A percentile compares a stretch with the other conserved stretches of the same genome.
Conservation (phyloP, 2,888 invertebrate species). For the Morpho achilles region DNA sequence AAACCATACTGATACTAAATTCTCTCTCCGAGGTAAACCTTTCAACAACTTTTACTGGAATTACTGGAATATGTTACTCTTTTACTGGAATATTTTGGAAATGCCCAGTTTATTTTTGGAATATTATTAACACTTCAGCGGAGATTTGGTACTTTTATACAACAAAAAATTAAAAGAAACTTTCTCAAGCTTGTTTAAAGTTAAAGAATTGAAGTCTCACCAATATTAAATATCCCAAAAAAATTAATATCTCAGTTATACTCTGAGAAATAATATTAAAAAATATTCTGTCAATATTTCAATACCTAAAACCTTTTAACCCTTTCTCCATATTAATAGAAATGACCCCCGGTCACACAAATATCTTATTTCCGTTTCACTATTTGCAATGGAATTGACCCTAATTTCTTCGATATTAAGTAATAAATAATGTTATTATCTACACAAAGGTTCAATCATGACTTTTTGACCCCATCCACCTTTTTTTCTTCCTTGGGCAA, state of each 20-base stretch:
- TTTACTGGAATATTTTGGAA: no score
- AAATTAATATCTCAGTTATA: no score
- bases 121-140: no score
- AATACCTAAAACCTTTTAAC: constrained; percentile 21
- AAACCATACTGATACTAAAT: no score
- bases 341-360: constrained; percentile 68
- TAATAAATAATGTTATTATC: constrained; percentile 26
- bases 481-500: constrained; percentile 37
- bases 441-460: constrained; percentile 23
- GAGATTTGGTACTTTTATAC: no score
- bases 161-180: background rate
- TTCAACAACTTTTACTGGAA: no score
- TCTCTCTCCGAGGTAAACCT: no score
- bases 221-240: constrained; percentile 1
- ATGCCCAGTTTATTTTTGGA: no score
- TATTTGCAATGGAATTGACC: constrained; percentile 50
- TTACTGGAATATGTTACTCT: no score
- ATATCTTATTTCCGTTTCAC: constrained; percentile 54
- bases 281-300: background rate
- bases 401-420: constrained; percentile 43
- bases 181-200: constrained; percentile 1
- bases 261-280: background rate
- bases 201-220: constrained; percentile 4
- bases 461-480: constrained; percentile 42
- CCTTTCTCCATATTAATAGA: constrained; percentile 22